Base-by-base conservation (phyloP, 2,113 vertebrate species). In the Copsychus sechellarum region DNA sequence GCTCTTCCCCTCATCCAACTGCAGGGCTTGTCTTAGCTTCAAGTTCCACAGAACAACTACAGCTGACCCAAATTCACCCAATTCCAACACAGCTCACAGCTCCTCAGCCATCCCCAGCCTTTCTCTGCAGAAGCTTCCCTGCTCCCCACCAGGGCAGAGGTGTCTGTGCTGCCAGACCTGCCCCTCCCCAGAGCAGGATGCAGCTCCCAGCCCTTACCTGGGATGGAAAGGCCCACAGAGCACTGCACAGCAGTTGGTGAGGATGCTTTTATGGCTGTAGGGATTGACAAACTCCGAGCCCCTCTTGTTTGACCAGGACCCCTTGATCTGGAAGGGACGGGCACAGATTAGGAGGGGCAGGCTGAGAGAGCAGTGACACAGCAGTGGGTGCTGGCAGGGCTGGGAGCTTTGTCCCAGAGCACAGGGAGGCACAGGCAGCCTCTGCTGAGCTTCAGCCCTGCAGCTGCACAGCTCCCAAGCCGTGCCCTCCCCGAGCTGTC, bases 191-290 rank as follows among this genome's bases (percentile, higher is more conserved):
- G 34, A 34, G 38, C 17, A 48, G 34, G 45, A 12, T 8, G 56
- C 58, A 24, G 42, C 15, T 73, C 89, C 50, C 56, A 4, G 8
- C 53, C 72, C 96, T 98, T 86, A 99, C 99, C 99, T 99, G 86
- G 99, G 99, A 28, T 99, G 98, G 97, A 99, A 98, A 1, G 99
- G 99, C 11, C 99, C 99, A 58, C 99, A 99, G 81, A 99, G 98
- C 31, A 99, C 99, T 13, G 97, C 98, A 81, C 99, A 99, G 97
- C 99, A 99, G 98, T 99, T 99, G n/a, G 98, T 98, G 92, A 99
- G 96, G 81, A 99, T 98, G 96, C 98, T 99, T 97, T 98, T 99
- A 96, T 99, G 98, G 97, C 98, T 99, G 98, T 99, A 99, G 31
- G 99, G 99, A 78, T 99, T 99, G 96, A 98, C 98, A 72, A 98